Evolutionary conservation across 2,888 invertebrate species (phyloP).

Genomic region (Tenthredo amoena): DNA sequence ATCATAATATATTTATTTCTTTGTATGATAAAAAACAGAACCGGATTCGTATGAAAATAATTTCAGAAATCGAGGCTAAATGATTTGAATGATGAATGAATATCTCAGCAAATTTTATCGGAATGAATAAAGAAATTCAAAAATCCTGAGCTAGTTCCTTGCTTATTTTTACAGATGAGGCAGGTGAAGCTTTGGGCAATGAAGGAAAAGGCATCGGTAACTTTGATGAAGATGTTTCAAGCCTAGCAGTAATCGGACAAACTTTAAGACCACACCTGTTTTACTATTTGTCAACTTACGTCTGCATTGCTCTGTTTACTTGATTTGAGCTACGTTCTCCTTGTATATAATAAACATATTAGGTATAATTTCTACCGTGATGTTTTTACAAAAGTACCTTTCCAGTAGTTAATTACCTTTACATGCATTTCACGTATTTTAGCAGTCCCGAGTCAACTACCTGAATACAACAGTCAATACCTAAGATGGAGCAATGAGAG

Average conservation of each 20-base stretch:
- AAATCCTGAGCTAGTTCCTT: background rate
- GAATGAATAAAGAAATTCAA: background rate
- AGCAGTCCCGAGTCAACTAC: no score
- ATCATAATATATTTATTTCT: background rate
- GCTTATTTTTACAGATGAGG: background rate
- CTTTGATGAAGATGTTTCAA: background rate
- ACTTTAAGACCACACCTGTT: background rate
- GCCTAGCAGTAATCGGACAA: background rate
- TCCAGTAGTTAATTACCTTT: background rate
- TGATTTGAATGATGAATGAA: background rate
- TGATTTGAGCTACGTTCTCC: background rate
- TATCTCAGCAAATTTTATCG: background rate
- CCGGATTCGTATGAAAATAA: background rate
- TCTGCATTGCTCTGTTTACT: slow-evolving; percentile 1
- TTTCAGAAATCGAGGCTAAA: background rate
- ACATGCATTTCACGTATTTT: background rate
- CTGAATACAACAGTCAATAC: no score
- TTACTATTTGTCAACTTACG: background rate
- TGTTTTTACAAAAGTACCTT: background rate
- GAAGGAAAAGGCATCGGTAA: slow-evolving; percentile 1
- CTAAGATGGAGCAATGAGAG: no score
- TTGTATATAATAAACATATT: background rate
- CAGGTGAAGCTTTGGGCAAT: background rate
- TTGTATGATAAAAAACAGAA: background rate
- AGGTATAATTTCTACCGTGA: background rate